These are phyloP conservation scores for Agrochola lota DNA, from an alignment of 2,888 invertebrate species.

Conservation along the genomic window DNA sequence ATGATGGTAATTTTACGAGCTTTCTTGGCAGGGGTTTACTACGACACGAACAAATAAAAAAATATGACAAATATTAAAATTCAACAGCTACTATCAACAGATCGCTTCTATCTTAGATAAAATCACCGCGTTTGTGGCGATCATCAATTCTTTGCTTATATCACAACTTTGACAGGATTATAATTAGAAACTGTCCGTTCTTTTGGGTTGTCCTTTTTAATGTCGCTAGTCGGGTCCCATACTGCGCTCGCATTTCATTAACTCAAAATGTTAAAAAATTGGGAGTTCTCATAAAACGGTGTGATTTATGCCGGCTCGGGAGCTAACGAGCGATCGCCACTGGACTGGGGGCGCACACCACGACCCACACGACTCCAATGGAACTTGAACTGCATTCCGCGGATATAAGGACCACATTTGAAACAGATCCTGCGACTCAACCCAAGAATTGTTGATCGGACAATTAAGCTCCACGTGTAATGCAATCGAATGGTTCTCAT, in stretches of 20 bases:
- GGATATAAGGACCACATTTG: conserved; percentile 43
- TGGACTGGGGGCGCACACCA: conserved; percentile 72
- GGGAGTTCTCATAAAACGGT: conserved; percentile 88
- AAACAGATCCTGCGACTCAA: conserved; percentile 2
- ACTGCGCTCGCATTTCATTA: conserved; percentile 90
- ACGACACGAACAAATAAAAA: conserved; percentile 70
- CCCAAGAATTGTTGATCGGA: conserved; percentile 67
- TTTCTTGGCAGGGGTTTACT: conserved; percentile 60
- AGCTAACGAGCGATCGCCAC: conserved; percentile 88
- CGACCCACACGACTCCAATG: conserved; percentile 13
- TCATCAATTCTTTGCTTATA: conserved; percentile 89
- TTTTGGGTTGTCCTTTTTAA: conserved; percentile 89
- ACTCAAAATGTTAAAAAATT: conserved; percentile 86
- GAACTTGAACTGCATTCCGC: conserved; percentile 51
- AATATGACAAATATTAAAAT: conserved; percentile 81
- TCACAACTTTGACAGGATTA: conserved; percentile 90
- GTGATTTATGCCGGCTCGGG: conserved; percentile 89
- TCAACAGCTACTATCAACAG: conserved; percentile 83
- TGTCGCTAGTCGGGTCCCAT: conserved; percentile 89
- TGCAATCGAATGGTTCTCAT: conserved; percentile 66
- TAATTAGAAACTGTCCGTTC: conserved; percentile 90
- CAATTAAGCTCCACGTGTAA: conserved; percentile 72
- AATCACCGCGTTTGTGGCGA: conserved; percentile 85
- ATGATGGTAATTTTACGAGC: conserved; percentile 58
- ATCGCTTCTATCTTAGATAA: conserved; percentile 85